These are phyloP conservation scores for Sycophila sp. DNA, from an alignment of 1,140 invertebrate genomes.

Conservation along the genomic window DNA sequence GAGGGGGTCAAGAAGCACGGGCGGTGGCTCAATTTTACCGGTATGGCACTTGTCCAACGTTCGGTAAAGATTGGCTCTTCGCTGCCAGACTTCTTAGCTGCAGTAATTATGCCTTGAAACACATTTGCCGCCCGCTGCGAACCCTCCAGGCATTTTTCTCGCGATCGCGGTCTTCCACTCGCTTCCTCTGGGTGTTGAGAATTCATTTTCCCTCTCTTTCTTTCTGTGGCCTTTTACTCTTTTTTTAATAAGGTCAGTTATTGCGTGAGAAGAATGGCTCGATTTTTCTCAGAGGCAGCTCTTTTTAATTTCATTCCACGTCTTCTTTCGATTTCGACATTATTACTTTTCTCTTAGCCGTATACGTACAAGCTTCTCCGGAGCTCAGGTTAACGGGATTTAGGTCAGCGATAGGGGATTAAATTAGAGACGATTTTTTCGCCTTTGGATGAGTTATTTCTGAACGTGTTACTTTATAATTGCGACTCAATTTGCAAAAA, in stretches of 20 bases:
- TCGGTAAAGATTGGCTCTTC: constrained; percentile 27
- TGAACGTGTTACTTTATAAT: no score
- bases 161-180: background rate
- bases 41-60: constrained; percentile 48
- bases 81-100: background rate
- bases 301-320: constrained; percentile 1
- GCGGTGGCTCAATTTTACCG: constrained; percentile 47
- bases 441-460: no score
- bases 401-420: background rate
- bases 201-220: background rate
- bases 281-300: background rate
- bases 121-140: no score
- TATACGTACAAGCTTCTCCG: background rate
- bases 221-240: background rate
- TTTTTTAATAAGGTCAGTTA: background rate
- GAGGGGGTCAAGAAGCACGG: constrained; percentile 40
- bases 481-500: no score
- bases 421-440: no score
- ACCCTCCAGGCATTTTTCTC: no score
- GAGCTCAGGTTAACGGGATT: background rate
- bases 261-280: background rate
- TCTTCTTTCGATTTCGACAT: background rate
- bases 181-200: background rate
- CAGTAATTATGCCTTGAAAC: constrained; percentile 19
- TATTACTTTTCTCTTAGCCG: background rate